A percentile compares a stretch with the other conserved stretches of the same genome.
Conservation (phyloP, 1,140 invertebrate genomes). For the Calephelis virginiensis region DNA sequence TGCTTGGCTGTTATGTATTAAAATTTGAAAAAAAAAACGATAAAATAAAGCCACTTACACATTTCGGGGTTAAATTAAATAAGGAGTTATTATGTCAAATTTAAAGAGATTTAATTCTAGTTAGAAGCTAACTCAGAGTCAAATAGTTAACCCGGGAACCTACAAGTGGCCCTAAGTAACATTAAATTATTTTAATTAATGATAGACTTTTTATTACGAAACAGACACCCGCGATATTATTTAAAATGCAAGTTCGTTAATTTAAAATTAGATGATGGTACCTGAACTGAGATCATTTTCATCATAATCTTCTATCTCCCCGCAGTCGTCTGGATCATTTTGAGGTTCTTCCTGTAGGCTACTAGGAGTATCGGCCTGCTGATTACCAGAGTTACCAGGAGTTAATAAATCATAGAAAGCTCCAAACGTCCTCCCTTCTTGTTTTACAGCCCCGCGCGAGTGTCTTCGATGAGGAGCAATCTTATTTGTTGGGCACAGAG, state of each 20-base stretch:
- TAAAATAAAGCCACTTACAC: too few species aligned
- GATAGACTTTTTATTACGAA: too few species aligned
- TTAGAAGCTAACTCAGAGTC: too few species aligned
- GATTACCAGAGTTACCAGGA: slow-evolving; percentile 31
- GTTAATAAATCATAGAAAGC: slow-evolving; percentile 49
- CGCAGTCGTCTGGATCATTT: slow-evolving; percentile 58
- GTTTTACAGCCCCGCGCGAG: slow-evolving; percentile 26
- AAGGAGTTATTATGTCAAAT: too few species aligned
- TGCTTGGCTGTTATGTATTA: too few species aligned
- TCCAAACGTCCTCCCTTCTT: slow-evolving; percentile 50
- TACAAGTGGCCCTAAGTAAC: too few species aligned
- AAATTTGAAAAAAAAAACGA: too few species aligned
- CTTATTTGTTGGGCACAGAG: slow-evolving; percentile 69
- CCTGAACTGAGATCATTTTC: slow-evolving; percentile 65
- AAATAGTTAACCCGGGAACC: too few species aligned
- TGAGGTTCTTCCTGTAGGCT: slow-evolving; percentile 53
- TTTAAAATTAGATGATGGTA: slow-evolving; percentile 22
- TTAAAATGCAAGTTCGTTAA: not conserved
- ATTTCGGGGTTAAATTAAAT: too few species aligned
- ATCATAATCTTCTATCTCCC: slow-evolving; percentile 67
- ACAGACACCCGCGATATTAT: not conserved
- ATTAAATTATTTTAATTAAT: too few species aligned
- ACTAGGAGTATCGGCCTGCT: slow-evolving; percentile 21
- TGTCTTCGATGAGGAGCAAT: slow-evolving; percentile 56
- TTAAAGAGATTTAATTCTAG: too few species aligned